Conservation (phyloP, 2,797 vertebrate genomes). For the Chaetodon trifasciatus region DNA sequence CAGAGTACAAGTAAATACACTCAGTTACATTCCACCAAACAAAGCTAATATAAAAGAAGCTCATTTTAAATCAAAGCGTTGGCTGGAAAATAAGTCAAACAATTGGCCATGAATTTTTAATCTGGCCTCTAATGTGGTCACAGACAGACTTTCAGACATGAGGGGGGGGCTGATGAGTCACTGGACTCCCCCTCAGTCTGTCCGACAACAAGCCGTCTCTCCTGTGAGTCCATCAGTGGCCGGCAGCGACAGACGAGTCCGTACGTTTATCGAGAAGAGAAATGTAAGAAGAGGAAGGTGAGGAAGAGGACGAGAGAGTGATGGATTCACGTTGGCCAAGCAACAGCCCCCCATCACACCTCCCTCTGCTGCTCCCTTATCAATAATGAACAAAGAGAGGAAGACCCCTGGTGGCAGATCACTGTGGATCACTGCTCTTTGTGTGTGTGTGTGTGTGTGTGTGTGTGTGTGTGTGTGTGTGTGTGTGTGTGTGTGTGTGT, state of each 20-base stretch:
- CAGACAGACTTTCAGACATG: background rate
- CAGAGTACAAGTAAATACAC: too few relatives aligned
- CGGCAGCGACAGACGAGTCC: background rate
- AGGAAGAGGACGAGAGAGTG: background rate
- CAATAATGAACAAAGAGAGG: constrained; percentile 68
- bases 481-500: constrained; percentile 38
- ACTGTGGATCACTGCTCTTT: constrained; percentile 53
- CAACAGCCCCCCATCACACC: background rate
- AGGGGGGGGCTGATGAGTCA: background rate
- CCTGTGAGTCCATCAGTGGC: constrained; percentile 1
- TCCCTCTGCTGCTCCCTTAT: constrained; percentile 44
- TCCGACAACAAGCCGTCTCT: background rate
- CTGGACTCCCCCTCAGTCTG: constrained; percentile 1
- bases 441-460: constrained; percentile 35
- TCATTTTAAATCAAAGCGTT: too few relatives aligned
- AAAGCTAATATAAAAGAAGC: too few relatives aligned
- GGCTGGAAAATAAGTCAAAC: background rate
- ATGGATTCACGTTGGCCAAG: background rate
- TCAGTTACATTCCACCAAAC: too few relatives aligned
- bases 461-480: constrained; percentile 36
- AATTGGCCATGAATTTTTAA: background rate
- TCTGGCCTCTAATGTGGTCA: background rate
- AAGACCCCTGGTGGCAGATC: constrained; percentile 58
- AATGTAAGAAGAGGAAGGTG: background rate
- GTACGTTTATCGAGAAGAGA: background rate